Base-by-base conservation (phyloP, 1,140 invertebrate genomes). In the Bilobella aurantiaca region DNA sequence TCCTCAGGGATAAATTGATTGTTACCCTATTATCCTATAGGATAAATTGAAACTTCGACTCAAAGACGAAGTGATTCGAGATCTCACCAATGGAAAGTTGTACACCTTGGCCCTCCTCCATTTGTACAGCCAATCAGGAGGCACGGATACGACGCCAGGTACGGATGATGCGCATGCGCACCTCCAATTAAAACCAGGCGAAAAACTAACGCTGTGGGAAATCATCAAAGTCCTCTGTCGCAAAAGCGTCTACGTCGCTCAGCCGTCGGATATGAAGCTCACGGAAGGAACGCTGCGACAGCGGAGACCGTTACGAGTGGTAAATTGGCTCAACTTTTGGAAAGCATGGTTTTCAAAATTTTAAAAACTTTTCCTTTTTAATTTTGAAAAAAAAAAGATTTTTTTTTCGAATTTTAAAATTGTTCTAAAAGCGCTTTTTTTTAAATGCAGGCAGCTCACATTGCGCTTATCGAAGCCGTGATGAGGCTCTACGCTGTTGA, bases 241-340 rank as follows among this genome's bases (percentile, higher is more conserved):
- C 42, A 59, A 66, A 23, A 68, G 71, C 25, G 64, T 72, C n/a
- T 72, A 72, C 32, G 68, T 72, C 25, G 71, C 71, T 25, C 67
- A 69, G 25, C 71, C 71, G 16, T 69, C 68, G 23, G 71, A 72
- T 34, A 72, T 72, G 71, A 72, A 72, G 47, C 59, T 72, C 16
- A 72, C 71, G 29, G 71, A 72, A 46, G 66, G 68, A 47, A 72
- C 71, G 27, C 58, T 72, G 46, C n/a, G 68, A 49, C 71, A 72
- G 58, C 67, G 58, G 49, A 72, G 66, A 65, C 71, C 71, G 16
- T 58, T 72, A n/a, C 32, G 68, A 34, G 69, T 69, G 57, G 70
- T 72, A 62, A 72, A 67, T n/a, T n/a, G n/a, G n/a, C n/a, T n/a
- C n/a, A n/a, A n/a, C n/a, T n/a, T n/a, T n/a, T n/a, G n/a, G n/a